These are phyloP conservation scores for Luscinia luscinia DNA, from an alignment of 2,797 vertebrate species.

Conservation along the genomic window DNA sequence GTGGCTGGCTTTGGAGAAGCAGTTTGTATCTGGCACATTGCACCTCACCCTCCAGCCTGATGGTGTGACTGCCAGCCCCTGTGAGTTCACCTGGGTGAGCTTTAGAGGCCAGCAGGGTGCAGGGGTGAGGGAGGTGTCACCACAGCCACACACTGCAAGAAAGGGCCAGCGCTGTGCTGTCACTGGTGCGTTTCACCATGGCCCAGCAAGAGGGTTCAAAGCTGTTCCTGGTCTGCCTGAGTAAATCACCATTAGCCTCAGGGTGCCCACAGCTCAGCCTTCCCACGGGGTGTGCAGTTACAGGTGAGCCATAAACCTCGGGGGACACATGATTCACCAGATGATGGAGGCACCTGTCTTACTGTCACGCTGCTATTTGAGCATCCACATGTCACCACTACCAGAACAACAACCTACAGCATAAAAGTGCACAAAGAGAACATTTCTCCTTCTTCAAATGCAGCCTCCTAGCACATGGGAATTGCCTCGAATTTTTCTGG, in stretches of 20 bases:
- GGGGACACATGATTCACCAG: background rate
- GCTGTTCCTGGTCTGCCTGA: background rate
- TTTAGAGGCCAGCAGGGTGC: background rate
- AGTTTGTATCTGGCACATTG: accelerated
- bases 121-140: background rate
- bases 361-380: background rate
- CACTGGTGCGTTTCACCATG: accelerated
- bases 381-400: background rate
- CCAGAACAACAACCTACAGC: background rate
- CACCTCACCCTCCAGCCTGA: background rate
- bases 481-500: background rate
- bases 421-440: background rate
- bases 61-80: background rate
- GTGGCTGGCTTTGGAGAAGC: background rate
- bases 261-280: background rate
- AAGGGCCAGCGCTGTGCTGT: background rate
- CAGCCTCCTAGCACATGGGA: background rate
- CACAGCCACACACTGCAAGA: background rate
- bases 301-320: background rate
- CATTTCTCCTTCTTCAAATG: background rate
- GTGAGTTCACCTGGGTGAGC: background rate
- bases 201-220: background rate
- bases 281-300: background rate
- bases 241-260: background rate
- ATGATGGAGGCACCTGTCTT: background rate